phyloP scores from a whole-genome alignment of 2,113 vertebrate genomes.

The Aspiorhynchus laticeps region DNA sequence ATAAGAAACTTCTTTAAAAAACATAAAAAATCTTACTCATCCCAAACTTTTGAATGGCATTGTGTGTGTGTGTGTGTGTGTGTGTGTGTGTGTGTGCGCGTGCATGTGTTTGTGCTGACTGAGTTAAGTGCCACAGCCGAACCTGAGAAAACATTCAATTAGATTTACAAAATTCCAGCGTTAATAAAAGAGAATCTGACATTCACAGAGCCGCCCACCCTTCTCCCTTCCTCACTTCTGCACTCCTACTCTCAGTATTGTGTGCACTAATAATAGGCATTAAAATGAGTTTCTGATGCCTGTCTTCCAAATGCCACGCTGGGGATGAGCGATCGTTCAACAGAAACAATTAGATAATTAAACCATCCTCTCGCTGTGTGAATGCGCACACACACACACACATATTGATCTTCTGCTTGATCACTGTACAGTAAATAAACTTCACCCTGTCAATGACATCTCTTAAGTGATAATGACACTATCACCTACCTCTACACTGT shows the following conservation, averaged over 20 bases:
- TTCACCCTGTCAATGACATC: not conserved
- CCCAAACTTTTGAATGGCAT: too few relatives aligned
- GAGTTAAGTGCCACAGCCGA: not conserved
- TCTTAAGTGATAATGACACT: constrained; percentile 6
- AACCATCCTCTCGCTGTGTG: not conserved
- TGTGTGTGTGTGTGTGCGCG: not conserved
- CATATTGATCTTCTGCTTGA: constrained; percentile 19
- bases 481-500: not conserved
- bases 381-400: not conserved
- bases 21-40: too few relatives aligned
- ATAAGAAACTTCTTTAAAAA: too few relatives aligned
- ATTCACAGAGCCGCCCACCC: constrained; percentile 23
- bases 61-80: not conserved
- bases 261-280: constrained; percentile 39
- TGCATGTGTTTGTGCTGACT: not conserved
- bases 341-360: constrained; percentile 47
- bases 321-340: constrained; percentile 33
- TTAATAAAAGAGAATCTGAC: constrained; percentile 39
- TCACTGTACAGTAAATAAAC: constrained; percentile 12
- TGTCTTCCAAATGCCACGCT: constrained; percentile 35
- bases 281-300: constrained; percentile 45
- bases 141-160: constrained; percentile 21
- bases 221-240: constrained; percentile 12
- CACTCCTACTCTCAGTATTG: constrained; percentile 7
- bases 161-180: not conserved